A percentile compares a stretch with the other conserved stretches of the same genome.
Conservation (phyloP, 1,140 invertebrate genomes). For the Halictus rubicundus region DNA sequence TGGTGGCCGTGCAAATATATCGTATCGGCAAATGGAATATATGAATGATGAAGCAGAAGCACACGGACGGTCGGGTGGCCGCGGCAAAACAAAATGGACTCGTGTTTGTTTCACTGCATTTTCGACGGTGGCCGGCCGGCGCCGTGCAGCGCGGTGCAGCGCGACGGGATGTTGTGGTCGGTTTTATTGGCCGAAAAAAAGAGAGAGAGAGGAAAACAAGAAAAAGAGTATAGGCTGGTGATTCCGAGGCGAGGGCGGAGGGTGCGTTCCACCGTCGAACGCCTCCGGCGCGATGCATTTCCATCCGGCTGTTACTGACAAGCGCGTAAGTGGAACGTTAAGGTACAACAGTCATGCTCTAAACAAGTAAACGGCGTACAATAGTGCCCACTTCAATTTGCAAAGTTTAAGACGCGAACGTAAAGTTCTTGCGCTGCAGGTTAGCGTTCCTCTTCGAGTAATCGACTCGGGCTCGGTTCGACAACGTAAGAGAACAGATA, state of each 20-base stretch:
- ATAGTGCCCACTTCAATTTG: too few relatives aligned
- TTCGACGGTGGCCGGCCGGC: not conserved
- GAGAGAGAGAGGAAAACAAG: too few relatives aligned
- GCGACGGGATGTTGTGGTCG: too few relatives aligned
- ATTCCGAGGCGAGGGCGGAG: too few relatives aligned
- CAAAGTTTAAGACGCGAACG: too few relatives aligned
- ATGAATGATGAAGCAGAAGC: constrained; percentile 4
- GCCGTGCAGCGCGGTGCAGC: too few relatives aligned
- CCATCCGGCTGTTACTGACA: not conserved
- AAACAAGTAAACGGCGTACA: not conserved
- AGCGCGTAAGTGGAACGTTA: not conserved
- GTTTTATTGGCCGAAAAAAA: not conserved
- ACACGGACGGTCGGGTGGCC: not conserved
- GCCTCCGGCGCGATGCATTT: not conserved
- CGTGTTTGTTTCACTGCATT: not conserved
- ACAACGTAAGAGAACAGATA: too few relatives aligned
- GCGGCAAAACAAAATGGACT: not conserved
- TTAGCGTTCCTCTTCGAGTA: too few relatives aligned
- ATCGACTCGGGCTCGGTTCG: too few relatives aligned
- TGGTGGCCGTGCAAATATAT: not conserved
- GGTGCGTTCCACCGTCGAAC: not conserved
- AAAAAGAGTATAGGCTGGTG: too few relatives aligned
- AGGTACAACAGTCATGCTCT: constrained; percentile 12
- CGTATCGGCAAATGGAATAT: not conserved
- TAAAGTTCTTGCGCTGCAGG: too few relatives aligned